phyloP scores from a whole-genome alignment of 2,888 invertebrate genomes.

The Lasius platythorax region DNA sequence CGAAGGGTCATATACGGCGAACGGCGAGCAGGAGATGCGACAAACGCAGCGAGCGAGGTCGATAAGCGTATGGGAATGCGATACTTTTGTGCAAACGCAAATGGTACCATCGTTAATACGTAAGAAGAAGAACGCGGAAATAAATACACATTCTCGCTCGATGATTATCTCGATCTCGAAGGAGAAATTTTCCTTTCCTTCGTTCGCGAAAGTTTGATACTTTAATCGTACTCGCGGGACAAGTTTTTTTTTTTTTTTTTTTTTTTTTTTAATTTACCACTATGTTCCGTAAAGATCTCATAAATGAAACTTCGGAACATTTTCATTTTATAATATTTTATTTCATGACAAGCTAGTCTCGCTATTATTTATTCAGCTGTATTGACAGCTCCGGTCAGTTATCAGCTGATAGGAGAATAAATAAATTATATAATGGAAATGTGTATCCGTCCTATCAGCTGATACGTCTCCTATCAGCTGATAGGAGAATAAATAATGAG shows the following conservation, averaged over 20 bases:
- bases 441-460: no score
- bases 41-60: slow-evolving; percentile 46
- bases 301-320: not conserved
- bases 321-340: not conserved
- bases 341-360: not conserved
- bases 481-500: not conserved
- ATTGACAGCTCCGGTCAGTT: no score
- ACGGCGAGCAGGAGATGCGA: slow-evolving; percentile 54
- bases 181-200: not conserved
- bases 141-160: not conserved
- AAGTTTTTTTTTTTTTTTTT: no score
- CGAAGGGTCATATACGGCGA: slow-evolving; percentile 66
- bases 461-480: not conserved
- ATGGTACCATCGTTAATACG: not conserved
- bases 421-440: no score
- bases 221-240: not conserved
- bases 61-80: slow-evolving; percentile 61
- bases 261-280: no score
- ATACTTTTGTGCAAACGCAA: slow-evolving; percentile 34
- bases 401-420: no score
- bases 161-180: not conserved
- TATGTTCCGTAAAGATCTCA: not conserved
- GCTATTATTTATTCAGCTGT: no score
- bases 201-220: not conserved
- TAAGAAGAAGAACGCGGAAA: slow-evolving; percentile 33